A percentile compares a stretch with the other conserved stretches of the same genome.
Evolutionary conservation across 2,113 vertebrate species (phyloP).

Genomic region (Coracopsis vasa): DNA sequence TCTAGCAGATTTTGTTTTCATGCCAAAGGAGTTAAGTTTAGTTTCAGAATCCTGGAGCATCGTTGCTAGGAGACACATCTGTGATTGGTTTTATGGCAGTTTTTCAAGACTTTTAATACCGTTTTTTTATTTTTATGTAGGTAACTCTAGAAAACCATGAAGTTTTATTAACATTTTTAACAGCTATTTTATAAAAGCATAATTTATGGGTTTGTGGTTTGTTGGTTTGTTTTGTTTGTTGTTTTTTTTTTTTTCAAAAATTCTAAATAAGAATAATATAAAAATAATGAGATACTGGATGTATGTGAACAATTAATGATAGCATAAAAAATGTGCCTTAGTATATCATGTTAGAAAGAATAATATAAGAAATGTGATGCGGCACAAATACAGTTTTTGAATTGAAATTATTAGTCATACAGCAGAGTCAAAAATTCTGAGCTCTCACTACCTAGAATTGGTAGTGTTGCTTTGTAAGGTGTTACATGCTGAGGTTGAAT

Average conservation of each 20-base stretch:
- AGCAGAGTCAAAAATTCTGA: neutral
- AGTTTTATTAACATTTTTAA: neutral
- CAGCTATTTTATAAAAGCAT: neutral
- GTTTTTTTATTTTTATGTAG: neutral
- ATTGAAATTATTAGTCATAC: neutral
- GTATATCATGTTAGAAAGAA: neutral
- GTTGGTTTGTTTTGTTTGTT: too few species aligned
- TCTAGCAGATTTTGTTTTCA: neutral
- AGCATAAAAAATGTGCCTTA: neutral
- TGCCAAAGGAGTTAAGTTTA: neutral
- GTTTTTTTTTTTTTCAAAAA: neutral
- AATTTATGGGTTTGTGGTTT: too few species aligned
- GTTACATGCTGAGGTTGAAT: neutral
- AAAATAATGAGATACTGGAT: neutral
- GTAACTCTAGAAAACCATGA: neutral
- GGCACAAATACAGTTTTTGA: neutral
- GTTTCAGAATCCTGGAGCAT: neutral
- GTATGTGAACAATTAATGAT: neutral
- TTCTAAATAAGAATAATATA: neutral
- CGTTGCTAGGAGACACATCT: neutral
- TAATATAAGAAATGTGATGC: neutral
- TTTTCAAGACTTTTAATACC: neutral
- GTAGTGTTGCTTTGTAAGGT: neutral
- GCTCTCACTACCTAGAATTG: neutral
- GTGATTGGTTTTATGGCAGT: neutral